Evolutionary conservation across 2,113 vertebrate genomes (phyloP).

Genomic region (Tinamus guttatus): DNA sequence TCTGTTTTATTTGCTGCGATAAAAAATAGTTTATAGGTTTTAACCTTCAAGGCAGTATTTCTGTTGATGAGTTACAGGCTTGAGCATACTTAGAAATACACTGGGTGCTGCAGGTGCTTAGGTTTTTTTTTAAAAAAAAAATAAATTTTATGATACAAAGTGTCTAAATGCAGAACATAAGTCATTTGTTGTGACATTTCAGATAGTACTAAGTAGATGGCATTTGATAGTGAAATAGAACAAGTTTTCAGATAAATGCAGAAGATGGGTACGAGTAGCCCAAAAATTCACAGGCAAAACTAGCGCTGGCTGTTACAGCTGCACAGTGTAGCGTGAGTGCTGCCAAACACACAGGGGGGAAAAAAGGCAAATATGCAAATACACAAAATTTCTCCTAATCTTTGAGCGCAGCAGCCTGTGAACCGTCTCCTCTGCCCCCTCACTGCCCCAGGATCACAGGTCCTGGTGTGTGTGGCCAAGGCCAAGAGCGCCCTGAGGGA

Average conservation of each 20-base stretch:
- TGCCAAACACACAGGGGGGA: neutral
- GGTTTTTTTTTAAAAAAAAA: neutral
- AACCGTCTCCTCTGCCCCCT: neutral
- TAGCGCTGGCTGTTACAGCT: neutral
- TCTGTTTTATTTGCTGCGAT: neutral
- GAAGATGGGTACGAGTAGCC: neutral
- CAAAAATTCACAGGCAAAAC: neutral
- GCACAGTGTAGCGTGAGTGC: no score
- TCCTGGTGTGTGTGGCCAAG: neutral
- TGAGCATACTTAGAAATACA: neutral
- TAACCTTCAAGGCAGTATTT: neutral
- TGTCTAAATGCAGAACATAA: neutral
- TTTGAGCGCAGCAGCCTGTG: no score
- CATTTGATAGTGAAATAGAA: neutral
- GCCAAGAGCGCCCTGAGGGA: neutral
- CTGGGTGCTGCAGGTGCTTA: neutral
- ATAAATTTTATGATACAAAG: neutral
- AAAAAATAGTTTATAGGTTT: neutral
- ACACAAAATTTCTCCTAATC: neutral
- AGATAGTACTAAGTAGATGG: neutral
- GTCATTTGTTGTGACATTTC: neutral
- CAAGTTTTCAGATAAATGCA: neutral
- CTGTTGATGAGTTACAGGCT: neutral
- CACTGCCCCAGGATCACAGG: fast-evolving
- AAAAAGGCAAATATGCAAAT: no score